Percentiles rank a stretch among this genome's conserved stretches.
Evolutionary conservation across 2,888 invertebrate genomes (phyloP).

Genomic region (Leptinotarsa haldemani): DNA sequence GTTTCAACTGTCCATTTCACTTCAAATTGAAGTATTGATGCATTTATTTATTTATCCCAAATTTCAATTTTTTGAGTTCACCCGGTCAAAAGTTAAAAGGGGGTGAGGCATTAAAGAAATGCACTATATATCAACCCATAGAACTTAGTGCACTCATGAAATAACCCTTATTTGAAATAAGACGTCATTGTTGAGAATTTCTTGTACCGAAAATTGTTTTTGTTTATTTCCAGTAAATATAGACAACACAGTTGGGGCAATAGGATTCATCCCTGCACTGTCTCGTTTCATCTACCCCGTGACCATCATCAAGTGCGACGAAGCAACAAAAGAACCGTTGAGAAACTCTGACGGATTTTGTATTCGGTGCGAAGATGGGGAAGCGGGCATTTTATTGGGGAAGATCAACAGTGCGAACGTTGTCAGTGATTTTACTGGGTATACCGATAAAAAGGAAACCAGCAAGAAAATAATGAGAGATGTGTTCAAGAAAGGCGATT

Average conservation of each 20-base stretch:
- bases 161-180: too few species aligned
- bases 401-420: conserved; percentile 70
- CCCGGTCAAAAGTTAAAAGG: too few species aligned
- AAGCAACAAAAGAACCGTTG: conserved; percentile 79
- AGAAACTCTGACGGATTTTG: conserved; percentile 80
- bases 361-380: conserved; percentile 82
- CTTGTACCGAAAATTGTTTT: neutral
- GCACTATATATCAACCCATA: too few species aligned
- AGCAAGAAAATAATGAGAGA: conserved; percentile 78
- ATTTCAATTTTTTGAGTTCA: too few species aligned
- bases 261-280: conserved; percentile 87
- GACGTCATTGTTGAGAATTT: too few species aligned
- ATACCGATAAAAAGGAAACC: conserved; percentile 75
- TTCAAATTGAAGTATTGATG: too few species aligned
- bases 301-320: conserved; percentile 73
- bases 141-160: too few species aligned
- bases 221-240: conserved; percentile 80
- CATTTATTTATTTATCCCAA: too few species aligned
- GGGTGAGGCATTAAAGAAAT: too few species aligned
- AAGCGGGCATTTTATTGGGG: conserved; percentile 88
- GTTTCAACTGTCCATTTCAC: too few species aligned
- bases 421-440: conserved; percentile 76
- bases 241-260: conserved; percentile 88
- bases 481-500: conserved; percentile 86
- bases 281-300: conserved; percentile 73